Percentiles rank a stretch among this genome's conserved stretches.
Evolutionary conservation across 2,797 vertebrate genomes (phyloP).

Genomic region (Sebastes hopkinsi): DNA sequence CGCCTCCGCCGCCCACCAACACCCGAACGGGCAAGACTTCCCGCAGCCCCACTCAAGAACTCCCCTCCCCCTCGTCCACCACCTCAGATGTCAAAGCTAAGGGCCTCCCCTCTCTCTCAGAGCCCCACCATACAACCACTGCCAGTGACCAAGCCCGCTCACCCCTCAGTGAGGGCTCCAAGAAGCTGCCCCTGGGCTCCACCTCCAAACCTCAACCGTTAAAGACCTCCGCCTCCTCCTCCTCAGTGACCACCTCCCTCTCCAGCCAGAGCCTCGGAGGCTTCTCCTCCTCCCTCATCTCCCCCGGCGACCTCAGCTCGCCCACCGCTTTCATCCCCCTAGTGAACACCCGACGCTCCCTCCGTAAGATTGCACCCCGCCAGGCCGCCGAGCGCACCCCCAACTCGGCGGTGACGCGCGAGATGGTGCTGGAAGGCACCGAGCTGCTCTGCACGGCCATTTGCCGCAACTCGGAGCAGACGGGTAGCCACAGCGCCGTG

Average conservation of each 20-base stretch:
- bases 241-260: slow-evolving; percentile 61
- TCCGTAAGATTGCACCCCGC: slow-evolving; percentile 90
- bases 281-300: slow-evolving; percentile 59
- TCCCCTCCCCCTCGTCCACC: slow-evolving; percentile 60
- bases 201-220: slow-evolving; percentile 87
- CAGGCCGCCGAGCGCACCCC: slow-evolving; percentile 89
- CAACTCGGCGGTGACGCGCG: slow-evolving; percentile 91
- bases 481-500: slow-evolving; percentile 93
- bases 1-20: slow-evolving; percentile 87
- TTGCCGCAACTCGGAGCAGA: slow-evolving; percentile 92
- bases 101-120: slow-evolving; percentile 64
- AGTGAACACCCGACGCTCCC: slow-evolving; percentile 90
- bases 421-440: slow-evolving; percentile 90
- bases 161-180: slow-evolving; percentile 70
- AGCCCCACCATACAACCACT: slow-evolving; percentile 73
- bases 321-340: slow-evolving; percentile 92
- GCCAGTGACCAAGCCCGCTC: slow-evolving; percentile 73
- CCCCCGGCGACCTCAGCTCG: slow-evolving; percentile 61
- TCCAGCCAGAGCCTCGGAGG: slow-evolving; percentile 70
- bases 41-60: slow-evolving; percentile 87
- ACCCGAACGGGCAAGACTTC: slow-evolving; percentile 84
- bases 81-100: slow-evolving; percentile 84
- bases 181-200: slow-evolving; percentile 85
- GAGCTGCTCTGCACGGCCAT: slow-evolving; percentile 91
- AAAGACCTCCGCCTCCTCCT: slow-evolving; percentile 72